These are phyloP conservation scores for Chaetoderma sp. DNA, from an alignment of 2,888 invertebrate species.

Conservation along the genomic window DNA sequence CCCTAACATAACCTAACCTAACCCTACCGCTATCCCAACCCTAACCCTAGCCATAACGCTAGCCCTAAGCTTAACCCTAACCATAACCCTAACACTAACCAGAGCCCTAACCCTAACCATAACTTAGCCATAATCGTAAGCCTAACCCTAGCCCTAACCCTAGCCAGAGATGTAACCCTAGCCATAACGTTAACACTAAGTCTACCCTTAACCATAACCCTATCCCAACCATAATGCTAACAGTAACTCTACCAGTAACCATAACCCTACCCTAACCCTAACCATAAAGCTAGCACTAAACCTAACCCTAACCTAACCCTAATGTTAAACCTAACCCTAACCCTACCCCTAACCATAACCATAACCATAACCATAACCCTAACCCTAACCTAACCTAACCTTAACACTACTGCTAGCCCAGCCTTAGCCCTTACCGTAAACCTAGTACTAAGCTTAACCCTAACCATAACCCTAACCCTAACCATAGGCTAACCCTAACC, in stretches of 20 bases:
- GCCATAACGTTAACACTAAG: slow-evolving; percentile 6
- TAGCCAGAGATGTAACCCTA: neutral
- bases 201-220: neutral
- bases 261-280: neutral
- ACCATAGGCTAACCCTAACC: neutral
- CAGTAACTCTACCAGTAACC: neutral
- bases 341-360: neutral
- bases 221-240: neutral
- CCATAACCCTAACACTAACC: slow-evolving; percentile 4
- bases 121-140: neutral
- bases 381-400: neutral
- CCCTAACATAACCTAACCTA: slow-evolving; percentile 29
- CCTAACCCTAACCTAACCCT: neutral
- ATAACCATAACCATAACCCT: too few species aligned
- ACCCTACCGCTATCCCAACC: slow-evolving; percentile 20
- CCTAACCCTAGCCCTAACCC: neutral
- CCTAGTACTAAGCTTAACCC: too few species aligned
- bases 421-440: too few species aligned
- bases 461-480: too few species aligned
- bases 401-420: neutral
- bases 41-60: slow-evolving; percentile 17
- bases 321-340: too few species aligned
- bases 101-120: neutral
- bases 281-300: neutral
- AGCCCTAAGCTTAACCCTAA: slow-evolving; percentile 17